These are phyloP conservation scores for Apoda limacodes DNA, from an alignment of 2,888 invertebrate species.

Conservation along the genomic window DNA sequence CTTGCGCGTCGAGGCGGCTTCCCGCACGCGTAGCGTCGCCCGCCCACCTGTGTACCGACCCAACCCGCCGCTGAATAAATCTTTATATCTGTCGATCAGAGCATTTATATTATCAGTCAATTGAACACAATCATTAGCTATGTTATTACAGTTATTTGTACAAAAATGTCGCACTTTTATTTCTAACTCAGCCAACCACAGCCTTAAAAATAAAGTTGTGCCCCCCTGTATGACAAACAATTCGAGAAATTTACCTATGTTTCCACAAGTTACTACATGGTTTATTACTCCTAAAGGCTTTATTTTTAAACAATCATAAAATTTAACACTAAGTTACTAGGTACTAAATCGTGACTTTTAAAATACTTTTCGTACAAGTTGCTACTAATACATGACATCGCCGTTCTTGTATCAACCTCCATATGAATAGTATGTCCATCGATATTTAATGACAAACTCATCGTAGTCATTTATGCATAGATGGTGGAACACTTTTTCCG, in stretches of 20 bases:
- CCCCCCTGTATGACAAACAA: conserved; percentile 16
- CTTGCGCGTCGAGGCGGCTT: conserved; percentile 19
- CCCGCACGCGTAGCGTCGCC: conserved; percentile 16
- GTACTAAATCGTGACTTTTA: conserved; percentile 9
- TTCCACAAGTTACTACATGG: conserved; percentile 7
- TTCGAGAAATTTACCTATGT: conserved; percentile 13
- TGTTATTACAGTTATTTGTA: conserved; percentile 5
- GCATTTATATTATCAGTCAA: conserved; percentile 4
- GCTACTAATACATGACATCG: conserved; percentile 21
- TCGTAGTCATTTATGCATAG: too few species aligned
- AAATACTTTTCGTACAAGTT: conserved; percentile 15
- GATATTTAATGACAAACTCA: conserved; percentile 13
- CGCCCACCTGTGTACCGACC: conserved; percentile 18
- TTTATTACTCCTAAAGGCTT: conserved; percentile 16
- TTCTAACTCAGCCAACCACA: too few species aligned
- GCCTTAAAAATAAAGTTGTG: conserved; percentile 15
- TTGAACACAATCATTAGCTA: conserved; percentile 3
- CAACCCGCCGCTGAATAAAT: too few species aligned
- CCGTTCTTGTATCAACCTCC: conserved; percentile 22
- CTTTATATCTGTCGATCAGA: too few species aligned
- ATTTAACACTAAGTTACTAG: conserved; percentile 4
- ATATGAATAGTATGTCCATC: conserved; percentile 15
- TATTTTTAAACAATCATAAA: too few species aligned
- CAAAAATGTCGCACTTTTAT: conserved; percentile 12
- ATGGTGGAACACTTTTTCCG: too few species aligned